These are phyloP conservation scores for Lomographa bimaculata DNA, from an alignment of 2,888 invertebrate species.

Conservation along the genomic window DNA sequence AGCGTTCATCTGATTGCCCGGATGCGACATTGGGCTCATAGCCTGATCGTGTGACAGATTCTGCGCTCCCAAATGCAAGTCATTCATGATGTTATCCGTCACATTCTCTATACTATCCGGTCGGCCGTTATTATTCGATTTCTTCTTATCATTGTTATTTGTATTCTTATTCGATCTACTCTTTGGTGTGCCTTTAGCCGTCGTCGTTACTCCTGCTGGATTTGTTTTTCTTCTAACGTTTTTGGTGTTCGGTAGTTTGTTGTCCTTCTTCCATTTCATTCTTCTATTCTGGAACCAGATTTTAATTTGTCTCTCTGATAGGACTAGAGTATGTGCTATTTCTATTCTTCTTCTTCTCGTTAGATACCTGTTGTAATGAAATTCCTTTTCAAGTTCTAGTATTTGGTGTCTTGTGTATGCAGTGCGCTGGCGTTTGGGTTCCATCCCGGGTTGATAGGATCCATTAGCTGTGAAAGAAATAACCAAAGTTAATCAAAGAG, in stretches of 20 bases:
- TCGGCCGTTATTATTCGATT: slow-evolving; percentile 79
- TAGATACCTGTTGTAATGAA: slow-evolving; percentile 98
- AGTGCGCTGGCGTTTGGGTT: slow-evolving; percentile 97
- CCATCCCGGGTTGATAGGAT: slow-evolving; percentile 95
- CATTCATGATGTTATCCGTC: slow-evolving; percentile 84
- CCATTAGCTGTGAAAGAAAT: slow-evolving; percentile 90
- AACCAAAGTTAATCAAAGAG: slow-evolving; percentile 4
- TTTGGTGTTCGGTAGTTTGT: slow-evolving; percentile 94
- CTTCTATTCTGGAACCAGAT: slow-evolving; percentile 94
- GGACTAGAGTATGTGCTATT: slow-evolving; percentile 97
- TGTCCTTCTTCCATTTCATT: slow-evolving; percentile 91
- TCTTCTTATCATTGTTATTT: slow-evolving; percentile 81
- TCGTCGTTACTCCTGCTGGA: slow-evolving; percentile 87
- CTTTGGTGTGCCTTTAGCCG: slow-evolving; percentile 84
- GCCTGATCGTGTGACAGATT: slow-evolving; percentile 74
- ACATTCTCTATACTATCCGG: slow-evolving; percentile 87
- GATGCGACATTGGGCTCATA: slow-evolving; percentile 79
- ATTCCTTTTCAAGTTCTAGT: slow-evolving; percentile 98
- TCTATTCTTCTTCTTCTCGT: slow-evolving; percentile 97
- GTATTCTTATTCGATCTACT: slow-evolving; percentile 85
- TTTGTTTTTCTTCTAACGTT: slow-evolving; percentile 90
- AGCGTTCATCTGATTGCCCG: slow-evolving; percentile 71
- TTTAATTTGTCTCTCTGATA: slow-evolving; percentile 95
- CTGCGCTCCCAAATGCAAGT: slow-evolving; percentile 83
- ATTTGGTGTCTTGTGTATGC: slow-evolving; percentile 99